Evolutionary conservation across 2,888 invertebrate genomes (phyloP), one percentile per base, ranked within the genome.

Genomic region (Drosophila anomalata): DNA sequence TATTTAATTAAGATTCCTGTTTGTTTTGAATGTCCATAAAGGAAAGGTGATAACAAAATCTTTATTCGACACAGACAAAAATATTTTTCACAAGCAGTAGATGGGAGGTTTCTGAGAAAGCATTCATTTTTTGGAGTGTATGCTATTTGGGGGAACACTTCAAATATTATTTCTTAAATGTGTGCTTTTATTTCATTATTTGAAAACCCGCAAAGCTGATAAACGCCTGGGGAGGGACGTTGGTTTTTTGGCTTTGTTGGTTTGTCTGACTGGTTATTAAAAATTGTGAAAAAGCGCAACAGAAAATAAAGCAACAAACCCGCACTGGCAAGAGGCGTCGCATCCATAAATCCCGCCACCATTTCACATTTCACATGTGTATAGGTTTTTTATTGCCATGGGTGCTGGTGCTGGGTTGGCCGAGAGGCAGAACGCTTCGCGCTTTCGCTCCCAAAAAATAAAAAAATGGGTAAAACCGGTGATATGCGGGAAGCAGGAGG

Each of bases 301-400:
- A 56, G 62, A 58, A 74, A 56, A 72, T 68, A 73, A 68, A 69
- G 51, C 65, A 29, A 60, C 53, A 53, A 48, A 33, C 47, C 65
- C 24, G 52, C 54, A 12, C 58, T 42, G 63, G 56, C 33, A 33
- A 48, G 42, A 33, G 60, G 56, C 52, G 58, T 70, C 83, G 69
- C 88, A 56, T 73, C 75, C 83, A 82, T 82, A 82, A 82, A 88
- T 82, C 82, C 83, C 73, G 77, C 79, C 44, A 72, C 75, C 67
- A 79, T 85, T 83, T 86, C 88, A 82, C 71, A 87, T 82, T 82
- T 86, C 82, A 82, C 77, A 82, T 82, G 84, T 88, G 88, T 88
- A 78, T 84, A 73, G 66, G 78, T 87, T 83, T 84, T 83, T 76
- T 80, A 80, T 84, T 87, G 76, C 87, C 78, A 67, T 60, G 61